Evolutionary conservation across 2,113 vertebrate genomes (phyloP), one percentile per base, ranked within the genome.

Genomic region (Rhipidura dahli): DNA sequence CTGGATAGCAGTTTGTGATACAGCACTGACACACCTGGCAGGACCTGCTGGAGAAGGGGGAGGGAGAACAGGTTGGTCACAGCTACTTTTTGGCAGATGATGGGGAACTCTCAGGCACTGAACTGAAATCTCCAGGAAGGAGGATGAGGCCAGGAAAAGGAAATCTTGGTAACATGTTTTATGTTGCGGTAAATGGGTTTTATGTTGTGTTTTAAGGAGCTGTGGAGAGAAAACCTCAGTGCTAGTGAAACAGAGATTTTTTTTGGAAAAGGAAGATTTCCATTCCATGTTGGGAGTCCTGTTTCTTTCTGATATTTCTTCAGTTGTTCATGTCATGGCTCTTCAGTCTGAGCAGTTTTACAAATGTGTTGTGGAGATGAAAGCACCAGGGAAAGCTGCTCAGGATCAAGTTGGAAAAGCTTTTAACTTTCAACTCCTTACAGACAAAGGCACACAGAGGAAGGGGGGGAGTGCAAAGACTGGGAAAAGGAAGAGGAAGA

Each of bases 361-460:
- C 97, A 97, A 98, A 97, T 93, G 95, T 96, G 96, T 97, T 95
- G 95, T 94, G 84, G 77, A 98, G 98, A 98, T 98, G 96, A 98
- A 98, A 98, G 97, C 93, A 80, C 87, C 57, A 40, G 89, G 95
- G 94, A 98, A 98, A 95, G 96, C 96, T 95, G 91, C 97, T 97
- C 97, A 93, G 96, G 97, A 98, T 97, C 97, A 98, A 98, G 97
- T 96, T 97, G 97, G 97, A 97, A 97, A 97, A 98, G 98, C 97
- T 98, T 98, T 97, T 98, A 97, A 97, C 98, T 98, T 98, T 97
- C 96, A 98, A 85, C 96, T 98, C 88, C 95, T 78, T 89, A 83
- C 95, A 97, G 97, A 98, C 97, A 97, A 97, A 97, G n/a, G 84
- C 89, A 71, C 19, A 37, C 12, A 20, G 92, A 60, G 64, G 82